Percentiles rank a stretch among this genome's conserved stretches.
phyloP scores from a whole-genome alignment of 2,113 vertebrate species.

The Trogon melanurus region DNA sequence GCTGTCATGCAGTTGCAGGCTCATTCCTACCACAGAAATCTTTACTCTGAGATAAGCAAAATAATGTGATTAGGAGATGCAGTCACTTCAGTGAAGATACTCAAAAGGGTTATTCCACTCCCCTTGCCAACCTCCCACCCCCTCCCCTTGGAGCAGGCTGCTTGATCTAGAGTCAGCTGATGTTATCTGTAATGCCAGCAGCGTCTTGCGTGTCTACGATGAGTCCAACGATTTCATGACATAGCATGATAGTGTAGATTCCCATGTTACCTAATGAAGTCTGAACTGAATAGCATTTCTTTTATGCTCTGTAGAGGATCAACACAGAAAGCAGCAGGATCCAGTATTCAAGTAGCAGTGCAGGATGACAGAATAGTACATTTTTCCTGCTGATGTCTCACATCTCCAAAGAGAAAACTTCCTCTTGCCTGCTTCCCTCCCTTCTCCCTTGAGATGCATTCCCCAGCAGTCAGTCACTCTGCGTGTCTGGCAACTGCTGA shows the following conservation, averaged over 20 bases:
- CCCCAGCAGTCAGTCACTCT: neutral
- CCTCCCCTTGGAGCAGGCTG: neutral
- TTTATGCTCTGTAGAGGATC: neutral
- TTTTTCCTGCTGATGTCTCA: neutral
- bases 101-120: neutral
- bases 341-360: neutral
- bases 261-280: neutral
- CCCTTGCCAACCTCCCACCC: neutral
- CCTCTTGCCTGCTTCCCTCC: neutral
- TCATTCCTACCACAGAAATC: neutral
- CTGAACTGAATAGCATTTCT: neutral
- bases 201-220: neutral
- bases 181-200: conserved; percentile 25
- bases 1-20: neutral
- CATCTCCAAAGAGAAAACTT: conserved; percentile 14
- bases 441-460: neutral
- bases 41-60: neutral
- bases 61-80: neutral
- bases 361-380: neutral
- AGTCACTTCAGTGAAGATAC: neutral
- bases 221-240: conserved; percentile 11
- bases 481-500: neutral
- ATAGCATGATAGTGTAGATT: neutral
- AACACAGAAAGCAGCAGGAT: neutral
- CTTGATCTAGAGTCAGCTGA: conserved; percentile 45